Evolutionary conservation across 2,888 invertebrate genomes (phyloP).

Genomic region (Acrobeloides nanus): DNA sequence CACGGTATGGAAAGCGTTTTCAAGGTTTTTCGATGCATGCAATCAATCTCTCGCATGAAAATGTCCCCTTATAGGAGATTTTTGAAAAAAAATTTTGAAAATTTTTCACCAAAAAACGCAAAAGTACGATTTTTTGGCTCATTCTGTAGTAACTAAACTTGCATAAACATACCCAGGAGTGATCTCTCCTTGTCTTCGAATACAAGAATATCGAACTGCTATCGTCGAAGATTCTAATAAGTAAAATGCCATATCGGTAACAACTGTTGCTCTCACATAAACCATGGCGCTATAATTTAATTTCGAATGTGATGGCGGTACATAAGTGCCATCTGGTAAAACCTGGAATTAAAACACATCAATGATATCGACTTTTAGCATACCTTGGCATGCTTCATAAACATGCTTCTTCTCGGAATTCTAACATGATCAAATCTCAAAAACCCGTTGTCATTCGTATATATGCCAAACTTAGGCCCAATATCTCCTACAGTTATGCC

Average conservation of each 20-base stretch:
- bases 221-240: slow-evolving; percentile 78
- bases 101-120: too few species aligned
- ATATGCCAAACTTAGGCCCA: slow-evolving; percentile 75
- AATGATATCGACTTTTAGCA: not conserved
- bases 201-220: slow-evolving; percentile 80
- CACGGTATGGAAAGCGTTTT: too few species aligned
- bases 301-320: slow-evolving; percentile 74
- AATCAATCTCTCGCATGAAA: slow-evolving; percentile 65
- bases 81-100: not conserved
- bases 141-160: too few species aligned
- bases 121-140: too few species aligned
- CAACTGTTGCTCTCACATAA: slow-evolving; percentile 73
- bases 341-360: slow-evolving; percentile 57
- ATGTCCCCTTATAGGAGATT: not conserved
- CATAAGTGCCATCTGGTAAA: slow-evolving; percentile 71
- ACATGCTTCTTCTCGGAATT: slow-evolving; percentile 77
- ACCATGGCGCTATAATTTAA: slow-evolving; percentile 86
- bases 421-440: slow-evolving; percentile 76
- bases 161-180: slow-evolving; percentile 64
- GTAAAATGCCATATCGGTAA: slow-evolving; percentile 70
- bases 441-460: slow-evolving; percentile 84
- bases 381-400: slow-evolving; percentile 87
- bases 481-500: slow-evolving; percentile 85
- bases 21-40: slow-evolving; percentile 81
- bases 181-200: slow-evolving; percentile 79